Evolutionary conservation across 2,797 vertebrate genomes (phyloP), one percentile per base, ranked within the genome.

Genomic region (Centroberyx gerrardi): DNA sequence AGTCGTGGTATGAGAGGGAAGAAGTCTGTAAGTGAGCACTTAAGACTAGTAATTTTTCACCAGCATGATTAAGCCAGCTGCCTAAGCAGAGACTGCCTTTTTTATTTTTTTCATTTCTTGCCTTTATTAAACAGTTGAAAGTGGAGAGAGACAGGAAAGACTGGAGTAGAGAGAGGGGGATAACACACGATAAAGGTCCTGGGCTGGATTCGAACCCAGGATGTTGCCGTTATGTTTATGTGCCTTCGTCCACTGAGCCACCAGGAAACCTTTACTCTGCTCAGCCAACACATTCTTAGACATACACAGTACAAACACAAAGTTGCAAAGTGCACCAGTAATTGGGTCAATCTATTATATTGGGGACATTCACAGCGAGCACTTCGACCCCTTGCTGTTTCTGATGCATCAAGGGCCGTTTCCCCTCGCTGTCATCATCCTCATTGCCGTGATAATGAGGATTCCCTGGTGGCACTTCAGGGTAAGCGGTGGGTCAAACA

Each of bases 401-500:
- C 79, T 73, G 69, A 89, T 84, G 83, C 70, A 65, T 80, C 70
- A 64, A 44, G 44, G n/a, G 74, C 61, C 68, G 55, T 64, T 64
- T 67, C 73, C 29, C 56, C 72, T 88, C 89, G 88, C 51, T 68
- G 67, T 68, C 76, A 88, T 87, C 81, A 82, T 69, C 69, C 63
- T 76, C 36, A 72, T 46, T 53, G 51, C 72, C 3, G 59, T 59
- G n/a, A 71, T 87, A 84, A 91, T 88, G 88, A 90, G 81, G 53
- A 58, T 77, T 60, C 71, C 58, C 71, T 80, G 74, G 74, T 80
- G 85, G 88, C 70, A 76, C 75, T 64, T 73, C 73, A 14, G 75
- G 89, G 88, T 90, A 82, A 66, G 66, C 67, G 18, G 42, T 17
- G 71, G 87, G 88, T 87, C 85, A 86, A 66, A 58, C 78, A 88